Conservation (phyloP, 2,888 invertebrate species). For the Adelphocoris suturalis region DNA sequence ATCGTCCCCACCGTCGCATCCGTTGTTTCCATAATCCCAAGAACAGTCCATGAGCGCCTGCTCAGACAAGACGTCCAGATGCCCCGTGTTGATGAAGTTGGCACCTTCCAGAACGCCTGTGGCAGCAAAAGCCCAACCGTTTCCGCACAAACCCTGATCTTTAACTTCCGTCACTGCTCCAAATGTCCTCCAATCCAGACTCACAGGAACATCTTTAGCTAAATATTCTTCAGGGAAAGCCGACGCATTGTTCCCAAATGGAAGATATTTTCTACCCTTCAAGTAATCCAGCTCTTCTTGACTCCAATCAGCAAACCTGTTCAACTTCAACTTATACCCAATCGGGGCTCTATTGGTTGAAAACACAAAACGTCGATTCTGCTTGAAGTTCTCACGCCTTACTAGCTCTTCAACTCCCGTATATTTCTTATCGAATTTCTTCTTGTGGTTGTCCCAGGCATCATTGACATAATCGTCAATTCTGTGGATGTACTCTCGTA, state of each 20-base stretch:
- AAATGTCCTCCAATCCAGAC: slow-evolving; percentile 92
- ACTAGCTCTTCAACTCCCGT: neutral
- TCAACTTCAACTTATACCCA: slow-evolving; percentile 86
- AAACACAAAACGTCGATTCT: slow-evolving; percentile 82
- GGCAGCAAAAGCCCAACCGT: slow-evolving; percentile 98
- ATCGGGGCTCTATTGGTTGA: slow-evolving; percentile 87
- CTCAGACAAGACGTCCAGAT: slow-evolving; percentile 91
- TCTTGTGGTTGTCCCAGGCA: slow-evolving; percentile 87
- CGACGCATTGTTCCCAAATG: slow-evolving; percentile 85
- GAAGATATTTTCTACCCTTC: slow-evolving; percentile 84
- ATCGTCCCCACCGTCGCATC: slow-evolving; percentile 98
- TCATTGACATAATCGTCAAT: slow-evolving; percentile 85
- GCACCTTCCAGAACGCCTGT: slow-evolving; percentile 96
- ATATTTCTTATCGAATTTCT: slow-evolving; percentile 80
- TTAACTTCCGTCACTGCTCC: slow-evolving; percentile 97
- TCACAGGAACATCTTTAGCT: slow-evolving; percentile 83
- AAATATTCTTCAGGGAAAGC: slow-evolving; percentile 84
- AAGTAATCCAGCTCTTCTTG: slow-evolving; percentile 87
- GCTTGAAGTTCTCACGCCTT: slow-evolving; percentile 11
- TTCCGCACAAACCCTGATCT: slow-evolving; percentile 98
- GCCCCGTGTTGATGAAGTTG: slow-evolving; percentile 89
- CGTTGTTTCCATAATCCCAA: slow-evolving; percentile 97
- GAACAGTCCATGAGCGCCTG: slow-evolving; percentile 97
- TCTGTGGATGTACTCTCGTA: slow-evolving; percentile 91
- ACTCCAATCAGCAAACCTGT: slow-evolving; percentile 92